phyloP scores from a whole-genome alignment of 2,888 invertebrate species.

The Timema podura region DNA sequence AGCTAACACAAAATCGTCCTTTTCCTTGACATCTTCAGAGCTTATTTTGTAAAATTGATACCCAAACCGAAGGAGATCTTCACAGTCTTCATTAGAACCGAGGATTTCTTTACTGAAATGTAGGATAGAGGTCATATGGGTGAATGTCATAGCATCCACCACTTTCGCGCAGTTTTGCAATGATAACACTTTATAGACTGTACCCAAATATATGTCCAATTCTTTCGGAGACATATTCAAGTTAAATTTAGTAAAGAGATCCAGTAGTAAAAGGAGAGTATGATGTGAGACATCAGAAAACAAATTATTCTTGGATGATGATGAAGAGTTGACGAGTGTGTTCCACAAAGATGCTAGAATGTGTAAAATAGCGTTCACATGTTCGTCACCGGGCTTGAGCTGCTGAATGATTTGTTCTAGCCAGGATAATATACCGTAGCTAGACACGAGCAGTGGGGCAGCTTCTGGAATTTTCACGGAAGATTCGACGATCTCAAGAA shows the following conservation, averaged over 20 bases:
- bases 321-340: no score
- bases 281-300: neutral
- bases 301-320: no score
- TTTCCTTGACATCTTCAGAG: no score
- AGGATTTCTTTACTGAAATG: neutral
- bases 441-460: neutral
- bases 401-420: neutral
- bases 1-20: no score
- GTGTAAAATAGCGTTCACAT: no score
- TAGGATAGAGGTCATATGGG: neutral
- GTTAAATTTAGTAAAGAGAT: neutral
- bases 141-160: no score
- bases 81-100: neutral
- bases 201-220: neutral
- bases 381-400: neutral
- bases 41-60: neutral
- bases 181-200: no score
- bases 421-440: slow-evolving; percentile 6
- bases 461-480: neutral
- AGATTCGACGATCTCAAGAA: neutral
- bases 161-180: no score
- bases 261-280: neutral
- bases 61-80: neutral
- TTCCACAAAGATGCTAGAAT: neutral
- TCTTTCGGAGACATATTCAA: neutral